Conservation (phyloP, 92 coral and sea anemone species). For the Montipora capitata region DNA sequence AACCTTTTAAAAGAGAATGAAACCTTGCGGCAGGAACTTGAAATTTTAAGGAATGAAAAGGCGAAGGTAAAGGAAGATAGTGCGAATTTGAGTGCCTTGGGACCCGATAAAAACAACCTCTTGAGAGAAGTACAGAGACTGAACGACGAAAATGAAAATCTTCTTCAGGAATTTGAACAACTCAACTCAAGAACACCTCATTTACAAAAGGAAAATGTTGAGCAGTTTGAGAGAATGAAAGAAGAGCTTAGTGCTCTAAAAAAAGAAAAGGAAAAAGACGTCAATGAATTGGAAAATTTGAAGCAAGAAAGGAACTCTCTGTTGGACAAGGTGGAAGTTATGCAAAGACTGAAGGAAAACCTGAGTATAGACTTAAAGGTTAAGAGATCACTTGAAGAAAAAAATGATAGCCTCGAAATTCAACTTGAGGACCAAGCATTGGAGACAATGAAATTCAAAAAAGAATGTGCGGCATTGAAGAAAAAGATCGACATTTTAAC, state of each 20-base stretch:
- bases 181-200: slow-evolving; percentile 9
- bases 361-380: background rate
- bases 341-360: slow-evolving; percentile 6
- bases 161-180: slow-evolving; percentile 35
- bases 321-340: background rate
- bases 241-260: slow-evolving; percentile 1
- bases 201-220: slow-evolving; percentile 1
- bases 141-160: slow-evolving; percentile 22
- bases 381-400: slow-evolving; percentile 9
- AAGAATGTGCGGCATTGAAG: slow-evolving; percentile 27
- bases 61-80: background rate
- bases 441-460: slow-evolving; percentile 41
- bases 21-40: background rate
- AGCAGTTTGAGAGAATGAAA: background rate
- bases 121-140: slow-evolving; percentile 16
- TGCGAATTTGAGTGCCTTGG: background rate
- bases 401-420: slow-evolving; percentile 10
- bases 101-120: slow-evolving; percentile 19
- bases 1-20: background rate
- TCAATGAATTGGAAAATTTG: background rate
- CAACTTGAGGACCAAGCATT: slow-evolving; percentile 33
- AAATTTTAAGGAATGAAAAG: background rate
- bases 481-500: slow-evolving; percentile 23
- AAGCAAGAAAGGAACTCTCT: slow-evolving; percentile 33
- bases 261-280: background rate